Base-by-base conservation (phyloP, 1,140 invertebrate species). In the Drosophila seguyi region DNA sequence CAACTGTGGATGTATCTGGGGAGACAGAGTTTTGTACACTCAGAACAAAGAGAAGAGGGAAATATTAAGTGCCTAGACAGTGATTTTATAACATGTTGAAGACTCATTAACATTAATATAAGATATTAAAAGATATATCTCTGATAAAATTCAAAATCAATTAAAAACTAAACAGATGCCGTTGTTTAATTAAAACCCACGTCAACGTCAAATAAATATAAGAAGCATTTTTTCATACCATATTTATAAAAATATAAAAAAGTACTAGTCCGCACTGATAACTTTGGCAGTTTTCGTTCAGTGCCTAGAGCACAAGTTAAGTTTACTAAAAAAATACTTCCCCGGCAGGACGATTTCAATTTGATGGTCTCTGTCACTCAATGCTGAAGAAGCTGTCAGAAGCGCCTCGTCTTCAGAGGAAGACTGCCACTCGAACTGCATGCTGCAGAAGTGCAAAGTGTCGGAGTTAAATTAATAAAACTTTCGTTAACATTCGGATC, bases 271-370 rank as follows among this genome's bases (percentile, higher is more conserved):
- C 4, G 1, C 20, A 14, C 3, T 14, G 13, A 34, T 14, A 14
- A 34, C n/a, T 34, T n/a, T n/a, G 1, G 1, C 1, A 36, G 16
- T 36, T 36, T 53, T 53, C 13, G 3, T 11, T 2, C 20, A 34
- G 27, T 20, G 39, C 20, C 6, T 7, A 27, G 18, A 11, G 45
- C 27, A 53, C 53, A 45, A 66, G 58, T 68, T 69, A 36, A 69
- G 58, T 79, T 67, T 65, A 60, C 63, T 81, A 75, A 81, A 82
- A 81, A 60, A 73, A 77, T 68, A 74, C 62, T 81, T 52, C 14
- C 25, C 29, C 48, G 29, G 61, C 52, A 58, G 74, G 55, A 66
- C 59, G 67, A 81, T 82, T 87, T 55, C 79, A 56, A 76, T 87
- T 82, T 79, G 71, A 79, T 83, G 66, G 55, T 52, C 48, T 58